A percentile compares a stretch with the other conserved stretches of the same genome.
Conservation (phyloP, 2,888 invertebrate species). For the Tridacna gigas region DNA sequence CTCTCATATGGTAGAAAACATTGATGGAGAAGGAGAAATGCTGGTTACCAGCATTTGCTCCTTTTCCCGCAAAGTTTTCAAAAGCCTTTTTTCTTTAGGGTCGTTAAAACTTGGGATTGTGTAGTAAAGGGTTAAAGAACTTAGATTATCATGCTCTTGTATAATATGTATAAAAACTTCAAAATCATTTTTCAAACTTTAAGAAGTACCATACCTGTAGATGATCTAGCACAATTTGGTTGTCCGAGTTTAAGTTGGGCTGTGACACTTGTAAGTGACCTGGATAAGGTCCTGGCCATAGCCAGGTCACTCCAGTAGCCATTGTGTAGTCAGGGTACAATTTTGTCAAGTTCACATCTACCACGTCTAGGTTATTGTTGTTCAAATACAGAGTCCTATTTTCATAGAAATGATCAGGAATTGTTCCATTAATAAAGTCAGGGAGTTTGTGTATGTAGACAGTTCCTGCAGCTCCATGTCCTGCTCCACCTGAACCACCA, state of each 20-base stretch:
- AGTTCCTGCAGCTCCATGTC: conserved; percentile 75
- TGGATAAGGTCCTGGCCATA: conserved; percentile 69
- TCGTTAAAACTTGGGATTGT: not conserved
- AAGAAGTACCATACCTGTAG: conserved; percentile 56
- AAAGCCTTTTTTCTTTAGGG: not conserved
- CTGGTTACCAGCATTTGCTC: not conserved
- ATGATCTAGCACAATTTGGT: conserved; percentile 64
- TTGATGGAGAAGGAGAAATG: not conserved
- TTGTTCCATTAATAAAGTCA: conserved; percentile 34
- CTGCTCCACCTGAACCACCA: conserved; percentile 69
- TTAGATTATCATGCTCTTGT: no score
- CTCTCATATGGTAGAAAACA: not conserved
- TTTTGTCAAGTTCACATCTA: conserved; percentile 57
- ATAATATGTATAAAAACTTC: no score
- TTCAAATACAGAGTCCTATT: conserved; percentile 74
- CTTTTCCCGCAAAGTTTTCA: not conserved
- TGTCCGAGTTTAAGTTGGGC: conserved; percentile 34
- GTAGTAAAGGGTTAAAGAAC: not conserved
- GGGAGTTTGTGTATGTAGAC: conserved; percentile 73
- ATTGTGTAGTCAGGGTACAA: conserved; percentile 51
- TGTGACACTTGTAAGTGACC: conserved; percentile 50
- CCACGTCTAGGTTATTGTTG: conserved; percentile 61
- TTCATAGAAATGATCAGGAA: conserved; percentile 52
- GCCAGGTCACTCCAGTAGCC: conserved; percentile 67
- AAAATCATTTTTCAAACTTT: no score